These are phyloP conservation scores for Tetranychus truncatus DNA, from an alignment of 2,888 invertebrate species.

Conservation along the genomic window DNA sequence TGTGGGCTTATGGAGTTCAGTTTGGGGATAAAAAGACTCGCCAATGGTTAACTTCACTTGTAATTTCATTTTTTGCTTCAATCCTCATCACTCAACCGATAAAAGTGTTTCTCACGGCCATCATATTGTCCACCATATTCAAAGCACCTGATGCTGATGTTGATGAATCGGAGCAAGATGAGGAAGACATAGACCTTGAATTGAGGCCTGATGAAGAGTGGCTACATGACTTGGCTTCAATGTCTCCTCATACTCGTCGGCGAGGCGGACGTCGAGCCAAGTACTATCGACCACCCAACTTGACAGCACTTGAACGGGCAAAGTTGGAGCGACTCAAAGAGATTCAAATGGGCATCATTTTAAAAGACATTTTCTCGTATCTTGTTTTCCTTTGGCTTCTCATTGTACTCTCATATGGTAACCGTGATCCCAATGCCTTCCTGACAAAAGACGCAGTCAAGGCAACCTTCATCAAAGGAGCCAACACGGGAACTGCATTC, in stretches of 20 bases:
- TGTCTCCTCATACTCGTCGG: slow-evolving; percentile 22
- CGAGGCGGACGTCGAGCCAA: slow-evolving; percentile 16
- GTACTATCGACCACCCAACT: slow-evolving; percentile 31
- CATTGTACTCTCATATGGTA: slow-evolving; percentile 35
- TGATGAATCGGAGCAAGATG: slow-evolving; percentile 31
- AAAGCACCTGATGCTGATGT: slow-evolving; percentile 30
- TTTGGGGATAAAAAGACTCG: slow-evolving; percentile 36
- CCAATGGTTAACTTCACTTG: slow-evolving; percentile 37
- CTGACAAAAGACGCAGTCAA: slow-evolving; percentile 33
- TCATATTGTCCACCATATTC: slow-evolving; percentile 27
- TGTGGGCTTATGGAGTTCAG: slow-evolving; percentile 35
- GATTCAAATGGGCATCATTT: slow-evolving; percentile 35
- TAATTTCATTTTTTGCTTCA: slow-evolving; percentile 36
- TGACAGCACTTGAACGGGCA: slow-evolving; percentile 31
- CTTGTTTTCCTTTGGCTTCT: slow-evolving; percentile 36
- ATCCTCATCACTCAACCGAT: slow-evolving; percentile 37
- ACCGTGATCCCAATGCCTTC: slow-evolving; percentile 33
- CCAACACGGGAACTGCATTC: slow-evolving; percentile 18
- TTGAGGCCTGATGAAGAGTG: slow-evolving; percentile 32
- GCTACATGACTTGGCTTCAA: slow-evolving; percentile 31
- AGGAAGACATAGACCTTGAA: slow-evolving; percentile 29
- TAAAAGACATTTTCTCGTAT: slow-evolving; percentile 36
- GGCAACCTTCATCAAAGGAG: slow-evolving; percentile 28
- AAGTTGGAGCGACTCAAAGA: slow-evolving; percentile 34
- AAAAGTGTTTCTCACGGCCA: slow-evolving; percentile 30